Percentiles rank a stretch among this genome's conserved stretches.
These are phyloP conservation scores for Sternotherus odoratus DNA, from an alignment of 2,797 vertebrate genomes.

Conservation along the genomic window DNA sequence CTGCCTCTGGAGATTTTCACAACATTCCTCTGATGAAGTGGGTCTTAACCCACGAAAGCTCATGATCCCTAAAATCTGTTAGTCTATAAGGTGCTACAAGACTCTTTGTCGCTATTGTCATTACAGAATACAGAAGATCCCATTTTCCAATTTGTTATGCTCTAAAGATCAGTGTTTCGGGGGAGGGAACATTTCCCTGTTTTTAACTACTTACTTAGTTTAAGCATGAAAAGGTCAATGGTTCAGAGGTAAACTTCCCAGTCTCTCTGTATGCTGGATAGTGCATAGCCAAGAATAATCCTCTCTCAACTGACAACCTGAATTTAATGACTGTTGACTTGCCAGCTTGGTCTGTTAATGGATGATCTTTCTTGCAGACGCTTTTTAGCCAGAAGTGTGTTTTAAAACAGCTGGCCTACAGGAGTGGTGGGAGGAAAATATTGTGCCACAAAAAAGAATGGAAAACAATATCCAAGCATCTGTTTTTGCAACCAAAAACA, in stretches of 20 bases:
- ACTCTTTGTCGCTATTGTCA: slow-evolving; percentile 68
- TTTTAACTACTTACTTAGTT: slow-evolving; percentile 75
- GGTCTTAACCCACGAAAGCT: no score
- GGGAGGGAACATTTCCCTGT: slow-evolving; percentile 61
- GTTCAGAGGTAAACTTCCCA: slow-evolving; percentile 68
- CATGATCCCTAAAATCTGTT: no score
- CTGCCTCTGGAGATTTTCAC: no score
- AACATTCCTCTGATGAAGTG: no score
- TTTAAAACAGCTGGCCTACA: slow-evolving; percentile 36
- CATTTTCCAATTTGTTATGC: slow-evolving; percentile 62
- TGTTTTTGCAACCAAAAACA: slow-evolving; percentile 9
- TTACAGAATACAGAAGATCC: slow-evolving; percentile 66
- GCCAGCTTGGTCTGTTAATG: slow-evolving; percentile 26
- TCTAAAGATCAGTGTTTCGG: slow-evolving; percentile 56
- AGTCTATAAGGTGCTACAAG: no score
- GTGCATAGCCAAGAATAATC: slow-evolving; percentile 24
- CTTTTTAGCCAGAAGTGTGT: background rate
- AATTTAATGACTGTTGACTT: slow-evolving; percentile 56
- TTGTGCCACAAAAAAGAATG: background rate
- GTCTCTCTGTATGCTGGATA: slow-evolving; percentile 28
- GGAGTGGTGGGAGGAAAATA: slow-evolving; percentile 3
- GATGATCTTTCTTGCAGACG: slow-evolving; percentile 35
- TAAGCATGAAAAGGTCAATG: slow-evolving; percentile 72
- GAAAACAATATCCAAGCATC: background rate
- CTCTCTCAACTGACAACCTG: slow-evolving; percentile 40